Percentiles rank a stretch among this genome's conserved stretches.
phyloP scores from a whole-genome alignment of 2,888 invertebrate genomes.

The Anorthoa munda region DNA sequence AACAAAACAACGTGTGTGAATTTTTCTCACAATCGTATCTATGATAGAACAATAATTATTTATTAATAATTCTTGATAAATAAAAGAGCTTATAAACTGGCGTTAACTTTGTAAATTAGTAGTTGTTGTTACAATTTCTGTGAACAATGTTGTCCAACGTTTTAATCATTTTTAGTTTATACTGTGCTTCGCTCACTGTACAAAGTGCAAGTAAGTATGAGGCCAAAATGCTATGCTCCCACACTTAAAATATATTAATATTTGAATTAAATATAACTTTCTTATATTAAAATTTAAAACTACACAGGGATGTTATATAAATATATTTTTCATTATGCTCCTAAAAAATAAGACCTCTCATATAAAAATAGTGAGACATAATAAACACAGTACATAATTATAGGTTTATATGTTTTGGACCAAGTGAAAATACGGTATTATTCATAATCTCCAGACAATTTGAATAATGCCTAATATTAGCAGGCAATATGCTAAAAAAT shows the following conservation, averaged over 20 bases:
- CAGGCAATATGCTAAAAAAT: not conserved
- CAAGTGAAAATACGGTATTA: no score
- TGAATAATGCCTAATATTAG: not conserved
- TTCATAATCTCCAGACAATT: no score
- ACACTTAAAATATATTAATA: not conserved
- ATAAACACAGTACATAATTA: not conserved
- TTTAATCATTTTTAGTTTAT: conserved; percentile 4
- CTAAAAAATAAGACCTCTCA: not conserved
- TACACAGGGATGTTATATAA: not conserved
- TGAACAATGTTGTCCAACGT: conserved; percentile 24
- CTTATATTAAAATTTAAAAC: no score
- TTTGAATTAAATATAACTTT: not conserved
- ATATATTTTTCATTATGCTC: not conserved
- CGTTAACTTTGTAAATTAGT: not conserved
- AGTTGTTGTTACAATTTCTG: not conserved
- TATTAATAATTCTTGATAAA: no score
- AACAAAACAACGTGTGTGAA: not conserved
- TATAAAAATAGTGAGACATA: not conserved
- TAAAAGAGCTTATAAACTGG: not conserved
- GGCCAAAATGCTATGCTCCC: no score
- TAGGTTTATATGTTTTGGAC: no score
- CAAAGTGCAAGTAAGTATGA: conserved; percentile 30
- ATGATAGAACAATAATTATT: not conserved
- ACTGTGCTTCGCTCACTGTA: not conserved
- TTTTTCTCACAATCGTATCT: conserved; percentile 18